Conservation (phyloP, 2,888 invertebrate genomes). For the Thecophora atra region DNA sequence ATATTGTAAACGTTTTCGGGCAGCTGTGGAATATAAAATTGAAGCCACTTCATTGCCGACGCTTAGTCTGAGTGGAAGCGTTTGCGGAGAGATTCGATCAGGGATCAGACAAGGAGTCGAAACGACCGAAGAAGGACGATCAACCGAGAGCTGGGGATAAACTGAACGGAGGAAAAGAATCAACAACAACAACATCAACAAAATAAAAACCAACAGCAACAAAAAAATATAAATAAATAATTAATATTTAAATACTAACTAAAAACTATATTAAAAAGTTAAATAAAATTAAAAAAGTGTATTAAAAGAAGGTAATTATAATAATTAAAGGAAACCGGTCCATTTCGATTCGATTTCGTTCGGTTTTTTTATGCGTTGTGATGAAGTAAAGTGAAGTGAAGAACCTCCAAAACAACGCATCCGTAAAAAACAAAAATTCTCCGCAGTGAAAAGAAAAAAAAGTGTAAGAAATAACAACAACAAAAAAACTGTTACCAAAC, state of each 20-base stretch:
- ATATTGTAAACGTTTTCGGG: constrained; percentile 24
- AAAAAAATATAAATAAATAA: constrained; percentile 9
- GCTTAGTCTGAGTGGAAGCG: constrained; percentile 51
- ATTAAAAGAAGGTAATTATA: no score
- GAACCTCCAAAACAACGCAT: constrained; percentile 8
- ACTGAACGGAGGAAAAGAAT: no score
- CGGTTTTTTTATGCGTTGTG: no score
- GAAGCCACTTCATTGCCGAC: constrained; percentile 54
- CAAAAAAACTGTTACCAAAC: constrained; percentile 22
- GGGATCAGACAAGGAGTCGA: neutral
- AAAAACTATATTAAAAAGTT: no score
- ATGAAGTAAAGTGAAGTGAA: neutral
- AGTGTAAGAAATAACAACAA: constrained; percentile 23
- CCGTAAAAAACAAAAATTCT: constrained; percentile 17
- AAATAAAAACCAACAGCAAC: neutral
- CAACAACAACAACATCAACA: neutral
- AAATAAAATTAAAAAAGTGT: no score
- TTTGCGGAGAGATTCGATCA: constrained; percentile 42
- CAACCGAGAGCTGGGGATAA: no score
- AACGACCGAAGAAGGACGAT: neutral
- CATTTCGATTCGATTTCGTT: no score
- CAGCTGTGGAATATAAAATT: constrained; percentile 47
- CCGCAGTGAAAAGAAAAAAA: constrained; percentile 22
- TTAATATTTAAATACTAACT: neutral
- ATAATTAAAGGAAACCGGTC: no score